Conservation (phyloP, 2,888 invertebrate genomes). For the Cataglyphis altisquamis region DNA sequence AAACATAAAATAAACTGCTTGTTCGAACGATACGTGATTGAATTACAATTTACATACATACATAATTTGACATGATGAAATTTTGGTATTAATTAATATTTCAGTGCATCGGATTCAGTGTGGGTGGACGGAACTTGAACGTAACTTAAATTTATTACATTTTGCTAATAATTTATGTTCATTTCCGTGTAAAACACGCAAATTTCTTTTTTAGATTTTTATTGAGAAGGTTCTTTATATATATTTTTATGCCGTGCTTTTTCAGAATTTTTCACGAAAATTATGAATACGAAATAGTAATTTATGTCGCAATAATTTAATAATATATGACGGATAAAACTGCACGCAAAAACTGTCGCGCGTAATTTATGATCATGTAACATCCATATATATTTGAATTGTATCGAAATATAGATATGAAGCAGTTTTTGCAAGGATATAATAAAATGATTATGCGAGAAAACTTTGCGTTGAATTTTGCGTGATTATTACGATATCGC, state of each 20-base stretch:
- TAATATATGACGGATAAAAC: neutral
- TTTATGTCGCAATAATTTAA: conserved; percentile 1
- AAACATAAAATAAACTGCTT: neutral
- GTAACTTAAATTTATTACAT: conserved; percentile 2
- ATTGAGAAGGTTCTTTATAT: neutral
- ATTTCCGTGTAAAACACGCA: neutral
- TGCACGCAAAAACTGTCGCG: neutral
- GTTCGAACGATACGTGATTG: neutral
- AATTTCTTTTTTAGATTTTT: neutral
- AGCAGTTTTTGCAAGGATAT: neutral
- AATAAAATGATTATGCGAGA: neutral
- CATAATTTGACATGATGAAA: conserved; percentile 27
- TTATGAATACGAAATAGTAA: neutral
- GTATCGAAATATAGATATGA: neutral
- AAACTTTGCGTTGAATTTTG: neutral
- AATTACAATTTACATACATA: conserved; percentile 12
- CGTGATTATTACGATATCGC: conserved; percentile 28
- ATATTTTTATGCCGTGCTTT: neutral
- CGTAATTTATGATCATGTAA: neutral
- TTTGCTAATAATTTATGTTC: conserved; percentile 2
- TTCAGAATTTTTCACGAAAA: neutral
- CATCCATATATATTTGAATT: neutral
- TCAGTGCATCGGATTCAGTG: neutral
- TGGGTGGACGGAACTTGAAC: conserved; percentile 7
- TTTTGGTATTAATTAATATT: conserved; percentile 44